These are phyloP conservation scores for Colinus virginianus DNA, from an alignment of 2,113 vertebrate genomes.

Conservation along the genomic window DNA sequence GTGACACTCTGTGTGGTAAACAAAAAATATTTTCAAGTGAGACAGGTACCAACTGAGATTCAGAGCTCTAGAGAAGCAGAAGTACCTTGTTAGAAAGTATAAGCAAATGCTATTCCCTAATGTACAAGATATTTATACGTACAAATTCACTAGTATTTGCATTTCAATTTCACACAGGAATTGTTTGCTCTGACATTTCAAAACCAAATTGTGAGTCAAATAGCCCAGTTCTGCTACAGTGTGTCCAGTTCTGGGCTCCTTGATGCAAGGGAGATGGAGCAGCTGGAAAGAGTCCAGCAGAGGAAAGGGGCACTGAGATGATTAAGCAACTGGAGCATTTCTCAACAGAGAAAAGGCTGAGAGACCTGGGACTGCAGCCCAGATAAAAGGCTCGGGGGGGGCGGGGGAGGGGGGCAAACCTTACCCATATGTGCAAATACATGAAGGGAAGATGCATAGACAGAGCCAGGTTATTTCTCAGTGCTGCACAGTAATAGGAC, in stretches of 20 bases:
- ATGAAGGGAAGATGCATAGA: background rate
- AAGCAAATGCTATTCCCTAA: background rate
- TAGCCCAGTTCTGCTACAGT: too few relatives aligned
- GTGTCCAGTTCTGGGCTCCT: background rate
- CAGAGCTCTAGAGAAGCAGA: conserved; percentile 10
- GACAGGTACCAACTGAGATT: background rate
- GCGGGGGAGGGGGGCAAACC: background rate
- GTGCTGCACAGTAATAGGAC: background rate
- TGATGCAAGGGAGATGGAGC: background rate
- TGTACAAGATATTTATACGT: background rate
- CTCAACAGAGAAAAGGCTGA: background rate
- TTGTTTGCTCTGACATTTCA: background rate
- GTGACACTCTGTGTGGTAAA: background rate
- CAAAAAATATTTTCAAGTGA: background rate
- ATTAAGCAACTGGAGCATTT: background rate
- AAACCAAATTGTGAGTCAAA: background rate
- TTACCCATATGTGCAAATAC: background rate
- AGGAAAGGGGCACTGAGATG: background rate
- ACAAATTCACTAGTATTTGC: background rate
- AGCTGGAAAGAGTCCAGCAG: background rate
- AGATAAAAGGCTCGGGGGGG: background rate
- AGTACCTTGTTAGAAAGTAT: background rate
- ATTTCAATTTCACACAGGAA: background rate
- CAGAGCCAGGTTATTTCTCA: background rate
- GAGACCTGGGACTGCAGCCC: background rate